Evolutionary conservation across 2,888 invertebrate genomes (phyloP).

Genomic region (Caenorhabditis plicata): DNA sequence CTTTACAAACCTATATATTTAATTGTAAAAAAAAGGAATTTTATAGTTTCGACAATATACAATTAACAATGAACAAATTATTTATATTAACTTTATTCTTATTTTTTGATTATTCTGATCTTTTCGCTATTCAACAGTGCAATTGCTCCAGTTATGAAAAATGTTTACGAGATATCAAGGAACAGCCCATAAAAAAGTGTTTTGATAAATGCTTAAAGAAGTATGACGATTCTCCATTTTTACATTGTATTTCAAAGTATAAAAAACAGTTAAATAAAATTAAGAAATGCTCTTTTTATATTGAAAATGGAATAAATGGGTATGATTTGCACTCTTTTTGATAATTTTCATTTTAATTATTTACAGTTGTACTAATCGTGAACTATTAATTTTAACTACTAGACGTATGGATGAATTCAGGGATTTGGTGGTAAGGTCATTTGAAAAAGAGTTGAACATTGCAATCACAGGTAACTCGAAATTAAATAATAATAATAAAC

Average conservation of each 20-base stretch:
- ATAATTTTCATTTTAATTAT: background rate
- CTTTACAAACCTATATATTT: too few species aligned
- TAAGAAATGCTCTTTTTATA: conserved; percentile 12
- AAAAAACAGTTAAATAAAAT: conserved; percentile 9
- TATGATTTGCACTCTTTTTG: background rate
- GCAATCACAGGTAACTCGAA: background rate
- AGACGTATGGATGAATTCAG: conserved; percentile 21
- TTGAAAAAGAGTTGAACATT: conserved; percentile 11
- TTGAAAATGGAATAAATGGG: conserved; percentile 12
- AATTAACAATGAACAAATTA: too few species aligned
- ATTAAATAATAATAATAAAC: background rate
- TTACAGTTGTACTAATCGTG: conserved; percentile 13
- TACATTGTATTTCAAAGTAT: conserved; percentile 12
- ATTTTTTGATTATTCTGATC: too few species aligned
- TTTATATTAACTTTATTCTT: too few species aligned
- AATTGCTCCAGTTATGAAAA: conserved; percentile 19
- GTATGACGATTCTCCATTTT: too few species aligned
- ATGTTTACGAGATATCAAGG: conserved; percentile 5
- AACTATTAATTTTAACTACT: conserved; percentile 4
- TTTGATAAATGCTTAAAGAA: conserved; percentile 16
- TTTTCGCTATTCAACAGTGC: conserved; percentile 21
- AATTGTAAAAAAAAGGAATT: too few species aligned
- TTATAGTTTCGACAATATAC: too few species aligned
- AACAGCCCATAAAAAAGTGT: conserved; percentile 10
- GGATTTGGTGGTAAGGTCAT: conserved; percentile 13